These are phyloP conservation scores for Atta texana DNA, from an alignment of 1,140 invertebrate species.

Conservation along the genomic window DNA sequence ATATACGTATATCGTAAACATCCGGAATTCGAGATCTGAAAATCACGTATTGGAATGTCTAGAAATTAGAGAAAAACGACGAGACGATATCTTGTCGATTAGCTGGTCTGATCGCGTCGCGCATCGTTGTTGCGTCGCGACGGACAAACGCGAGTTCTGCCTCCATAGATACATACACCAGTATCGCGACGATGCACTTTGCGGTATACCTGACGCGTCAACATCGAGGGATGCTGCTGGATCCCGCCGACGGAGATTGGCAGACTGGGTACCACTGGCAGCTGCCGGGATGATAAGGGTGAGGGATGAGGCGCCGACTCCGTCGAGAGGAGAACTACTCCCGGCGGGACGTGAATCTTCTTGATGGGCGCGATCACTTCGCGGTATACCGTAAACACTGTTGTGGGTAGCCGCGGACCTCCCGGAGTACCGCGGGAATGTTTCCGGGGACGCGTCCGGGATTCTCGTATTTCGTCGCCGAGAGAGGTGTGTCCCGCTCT, in stretches of 20 bases:
- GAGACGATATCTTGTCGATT: too few species aligned
- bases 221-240: conserved; percentile 50
- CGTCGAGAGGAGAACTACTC: background rate
- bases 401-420: background rate
- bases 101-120: too few species aligned
- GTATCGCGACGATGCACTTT: conserved; percentile 69
- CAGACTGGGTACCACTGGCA: background rate
- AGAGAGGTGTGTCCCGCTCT: conserved; percentile 21
- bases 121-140: background rate
- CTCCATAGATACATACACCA: conserved; percentile 70
- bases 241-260: background rate
- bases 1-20: too few species aligned
- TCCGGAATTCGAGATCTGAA: too few species aligned
- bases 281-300: background rate
- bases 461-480: background rate
- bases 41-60: too few species aligned
- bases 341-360: background rate
- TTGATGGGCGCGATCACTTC: conserved; percentile 2
- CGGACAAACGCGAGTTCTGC: background rate
- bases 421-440: conserved; percentile 15
- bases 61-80: too few species aligned
- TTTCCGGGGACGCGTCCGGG: conserved; percentile 15
- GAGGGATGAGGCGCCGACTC: background rate
- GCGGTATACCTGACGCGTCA: conserved; percentile 53
- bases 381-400: conserved; percentile 17